Base-by-base conservation (phyloP, 2,797 vertebrate genomes). In the Muraenolepis orangiensis region DNA sequence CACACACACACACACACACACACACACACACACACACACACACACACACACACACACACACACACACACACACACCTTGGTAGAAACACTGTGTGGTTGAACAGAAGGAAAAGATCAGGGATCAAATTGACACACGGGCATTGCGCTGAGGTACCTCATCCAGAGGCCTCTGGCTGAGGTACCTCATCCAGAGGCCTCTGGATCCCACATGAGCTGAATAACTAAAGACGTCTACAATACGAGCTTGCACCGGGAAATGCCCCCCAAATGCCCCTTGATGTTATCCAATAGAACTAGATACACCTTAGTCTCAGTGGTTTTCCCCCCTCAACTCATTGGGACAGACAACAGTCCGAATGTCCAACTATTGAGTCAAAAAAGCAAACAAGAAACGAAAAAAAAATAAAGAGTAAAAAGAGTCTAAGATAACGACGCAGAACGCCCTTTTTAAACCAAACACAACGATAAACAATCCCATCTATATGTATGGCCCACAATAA, bases 171-270 rank as follows among this genome's bases (percentile, higher is more conserved):
- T 93, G 87, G 91, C 82, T 93, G 90, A 93, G 86, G 84, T 92
- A 89, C 85, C 89, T 89, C 89, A 91, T 90, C 86, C 87, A 91
- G 91, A 87, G 89, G 90, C 86, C 89, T 90, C 91, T 85, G 78
- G 84, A 91, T 84, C 86, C 89, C 73, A 87, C 91, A 85, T 91
- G 91, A 92, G 88, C 90, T 92, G 91, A 91, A 93, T 93, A 91
- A 90, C 89, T n/a, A 92, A 92, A 90, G 87, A 91, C 87, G 82
- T 88, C 78, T 89, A 89, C 87, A 87, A 87, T 84, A 88, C 90
- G 88, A 87, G 90, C 89, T 88, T 87, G 86, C 85, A 82, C 84
- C 80, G 86, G 84, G 84, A 91, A 88, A 84, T 85, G 81, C 86
- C 87, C 81, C 76, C 77, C 80, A 74, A 57, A 80, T 86, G 84